Conservation (phyloP, 2,797 vertebrate species). For the Rhinatrema bivittatum region DNA sequence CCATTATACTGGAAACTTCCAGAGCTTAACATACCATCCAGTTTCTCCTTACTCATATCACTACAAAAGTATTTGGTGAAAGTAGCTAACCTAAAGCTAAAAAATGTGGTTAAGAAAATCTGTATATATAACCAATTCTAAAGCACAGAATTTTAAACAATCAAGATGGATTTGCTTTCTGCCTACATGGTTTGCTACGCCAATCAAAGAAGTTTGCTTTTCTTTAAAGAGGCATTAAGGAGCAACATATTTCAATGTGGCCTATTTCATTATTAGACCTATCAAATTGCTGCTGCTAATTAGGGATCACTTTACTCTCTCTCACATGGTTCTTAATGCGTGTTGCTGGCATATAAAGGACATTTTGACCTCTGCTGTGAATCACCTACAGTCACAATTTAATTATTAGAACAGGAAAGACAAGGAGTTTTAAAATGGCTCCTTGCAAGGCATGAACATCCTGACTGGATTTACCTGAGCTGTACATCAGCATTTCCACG, state of each 20-base stretch:
- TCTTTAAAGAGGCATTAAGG: background rate
- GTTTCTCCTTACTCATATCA: no score
- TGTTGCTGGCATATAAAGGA: constrained; percentile 31
- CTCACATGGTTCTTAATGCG: constrained; percentile 38
- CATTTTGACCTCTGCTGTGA: constrained; percentile 26
- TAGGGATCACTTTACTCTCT: constrained; percentile 34
- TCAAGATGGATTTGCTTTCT: no score
- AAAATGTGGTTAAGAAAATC: no score
- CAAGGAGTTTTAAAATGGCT: constrained; percentile 12
- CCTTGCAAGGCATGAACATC: constrained; percentile 8
- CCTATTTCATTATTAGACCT: constrained; percentile 32
- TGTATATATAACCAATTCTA: no score
- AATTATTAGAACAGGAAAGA: constrained; percentile 28
- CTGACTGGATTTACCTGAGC: no score
- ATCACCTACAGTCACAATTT: constrained; percentile 37
- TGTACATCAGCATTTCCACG: no score
- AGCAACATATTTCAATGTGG: constrained; percentile 25
- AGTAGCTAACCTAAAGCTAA: no score
- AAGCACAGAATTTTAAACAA: background rate
- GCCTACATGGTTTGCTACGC: no score
- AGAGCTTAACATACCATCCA: no score
- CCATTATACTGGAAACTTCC: no score
- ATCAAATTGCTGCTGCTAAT: constrained; percentile 40
- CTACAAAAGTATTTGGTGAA: no score
- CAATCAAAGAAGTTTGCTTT: background rate